phyloP scores from a whole-genome alignment of 2,888 invertebrate species.

The Nemurella pictetii region DNA sequence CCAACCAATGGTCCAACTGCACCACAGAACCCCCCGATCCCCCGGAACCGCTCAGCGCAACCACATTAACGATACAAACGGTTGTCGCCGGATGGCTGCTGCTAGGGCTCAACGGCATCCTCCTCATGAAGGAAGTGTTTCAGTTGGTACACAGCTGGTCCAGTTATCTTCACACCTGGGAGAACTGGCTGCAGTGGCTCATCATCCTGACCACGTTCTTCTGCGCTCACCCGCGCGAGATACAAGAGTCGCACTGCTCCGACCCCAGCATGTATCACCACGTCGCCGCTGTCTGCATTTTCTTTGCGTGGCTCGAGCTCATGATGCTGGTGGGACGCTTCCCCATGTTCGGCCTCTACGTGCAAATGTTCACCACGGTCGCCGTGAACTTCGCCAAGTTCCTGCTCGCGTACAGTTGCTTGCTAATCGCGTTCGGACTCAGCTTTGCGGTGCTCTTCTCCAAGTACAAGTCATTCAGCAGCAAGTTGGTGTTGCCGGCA shows the following conservation, averaged over 20 bases:
- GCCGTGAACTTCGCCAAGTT: slow-evolving; percentile 82
- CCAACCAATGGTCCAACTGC: not conserved
- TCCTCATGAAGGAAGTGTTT: slow-evolving; percentile 69
- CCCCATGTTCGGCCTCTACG: slow-evolving; percentile 82
- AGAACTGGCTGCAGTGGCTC: slow-evolving; percentile 81
- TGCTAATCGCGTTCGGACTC: slow-evolving; percentile 77
- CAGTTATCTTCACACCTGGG: slow-evolving; percentile 78
- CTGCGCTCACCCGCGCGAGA: slow-evolving; percentile 50
- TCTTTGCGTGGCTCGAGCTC: slow-evolving; percentile 79
- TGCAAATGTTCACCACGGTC: slow-evolving; percentile 86
- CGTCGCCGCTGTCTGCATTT: slow-evolving; percentile 75
- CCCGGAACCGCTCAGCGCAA: not conserved
- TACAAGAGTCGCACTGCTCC: slow-evolving; percentile 44
- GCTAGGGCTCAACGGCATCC: slow-evolving; percentile 39
- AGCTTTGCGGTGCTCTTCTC: slow-evolving; percentile 82
- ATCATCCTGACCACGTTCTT: slow-evolving; percentile 73
- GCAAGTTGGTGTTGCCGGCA: slow-evolving; percentile 61
- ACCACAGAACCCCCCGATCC: not conserved
- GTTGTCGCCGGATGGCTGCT: slow-evolving; percentile 57
- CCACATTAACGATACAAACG: slow-evolving; percentile 23
- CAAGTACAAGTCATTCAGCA: slow-evolving; percentile 68
- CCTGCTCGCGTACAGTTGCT: slow-evolving; percentile 76
- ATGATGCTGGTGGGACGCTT: slow-evolving; percentile 86
- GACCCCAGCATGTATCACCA: slow-evolving; percentile 70
- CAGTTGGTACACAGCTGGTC: slow-evolving; percentile 74